Evolutionary conservation across 2,888 invertebrate genomes (phyloP).

Genomic region (Seira musarum): DNA sequence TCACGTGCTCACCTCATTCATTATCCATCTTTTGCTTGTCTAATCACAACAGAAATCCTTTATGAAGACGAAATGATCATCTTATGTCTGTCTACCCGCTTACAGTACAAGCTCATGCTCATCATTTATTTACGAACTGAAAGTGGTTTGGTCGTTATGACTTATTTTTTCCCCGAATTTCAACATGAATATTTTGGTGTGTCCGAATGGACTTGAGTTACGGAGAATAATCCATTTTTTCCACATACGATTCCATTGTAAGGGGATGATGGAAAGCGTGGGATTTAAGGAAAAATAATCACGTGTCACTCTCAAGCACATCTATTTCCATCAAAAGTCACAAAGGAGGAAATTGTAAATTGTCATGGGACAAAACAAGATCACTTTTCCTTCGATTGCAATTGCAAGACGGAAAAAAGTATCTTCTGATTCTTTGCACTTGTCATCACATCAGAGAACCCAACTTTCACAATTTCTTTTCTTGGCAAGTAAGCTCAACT

Average conservation of each 20-base stretch:
- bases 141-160: not conserved
- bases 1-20: constrained; percentile 40
- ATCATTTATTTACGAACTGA: not conserved
- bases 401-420: too few relatives aligned
- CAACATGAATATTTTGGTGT: too few relatives aligned
- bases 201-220: too few relatives aligned
- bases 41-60: constrained; percentile 43
- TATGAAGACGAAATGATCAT: constrained; percentile 21
- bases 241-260: too few relatives aligned
- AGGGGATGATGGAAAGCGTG: constrained; percentile 8
- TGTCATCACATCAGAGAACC: too few relatives aligned
- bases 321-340: constrained; percentile 70
- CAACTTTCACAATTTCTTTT: too few relatives aligned
- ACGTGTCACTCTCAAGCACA: constrained; percentile 67
- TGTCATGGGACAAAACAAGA: constrained; percentile 66
- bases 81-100: not conserved
- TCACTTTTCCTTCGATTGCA: too few relatives aligned
- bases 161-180: too few relatives aligned
- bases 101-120: not conserved
- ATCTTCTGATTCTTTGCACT: too few relatives aligned
- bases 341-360: constrained; percentile 49
- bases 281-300: constrained; percentile 63
- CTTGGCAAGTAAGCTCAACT: too few relatives aligned
- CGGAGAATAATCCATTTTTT: not conserved
- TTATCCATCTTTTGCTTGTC: constrained; percentile 56